Conservation (phyloP, 2,113 vertebrate genomes). For the Hippocampus zosterae region DNA sequence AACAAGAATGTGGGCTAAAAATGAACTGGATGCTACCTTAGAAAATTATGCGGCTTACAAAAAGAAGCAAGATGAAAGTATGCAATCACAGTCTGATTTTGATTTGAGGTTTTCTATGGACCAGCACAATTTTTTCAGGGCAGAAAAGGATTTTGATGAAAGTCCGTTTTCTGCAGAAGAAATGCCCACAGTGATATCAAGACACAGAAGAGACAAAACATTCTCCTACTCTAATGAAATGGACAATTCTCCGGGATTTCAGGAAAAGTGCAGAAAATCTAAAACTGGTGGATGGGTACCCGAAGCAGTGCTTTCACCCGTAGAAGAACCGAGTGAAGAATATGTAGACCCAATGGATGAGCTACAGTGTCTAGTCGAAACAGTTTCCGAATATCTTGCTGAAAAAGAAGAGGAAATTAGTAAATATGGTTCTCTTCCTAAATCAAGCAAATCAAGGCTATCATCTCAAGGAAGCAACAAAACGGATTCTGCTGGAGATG, state of each 20-base stretch:
- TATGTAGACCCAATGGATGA: constrained; percentile 87
- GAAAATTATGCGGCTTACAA: constrained; percentile 68
- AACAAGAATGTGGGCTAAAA: constrained; percentile 74
- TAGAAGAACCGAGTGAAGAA: constrained; percentile 79
- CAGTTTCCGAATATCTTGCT: constrained; percentile 93
- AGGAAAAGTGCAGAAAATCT: constrained; percentile 53
- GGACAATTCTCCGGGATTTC: constrained; percentile 50
- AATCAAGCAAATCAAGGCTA: constrained; percentile 68
- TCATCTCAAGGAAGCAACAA: constrained; percentile 63
- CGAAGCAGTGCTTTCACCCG: constrained; percentile 74
- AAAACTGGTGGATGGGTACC: constrained; percentile 60
- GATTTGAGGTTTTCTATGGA: constrained; percentile 78
- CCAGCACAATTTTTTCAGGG: constrained; percentile 62
- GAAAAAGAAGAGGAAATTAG: constrained; percentile 97
- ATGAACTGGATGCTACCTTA: constrained; percentile 60
- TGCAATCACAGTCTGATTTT: constrained; percentile 62
- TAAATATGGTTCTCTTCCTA: constrained; percentile 80
- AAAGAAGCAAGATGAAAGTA: constrained; percentile 43
- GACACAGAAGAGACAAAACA: constrained; percentile 34
- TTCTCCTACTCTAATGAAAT: constrained; percentile 41
- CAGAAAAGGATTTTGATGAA: constrained; percentile 74
- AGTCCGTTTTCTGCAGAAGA: constrained; percentile 51
- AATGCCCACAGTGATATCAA: constrained; percentile 32
- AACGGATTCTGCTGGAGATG: constrained; percentile 61
- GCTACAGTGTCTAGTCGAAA: constrained; percentile 92